phyloP scores from a whole-genome alignment of 2,797 vertebrate genomes.

The Mus spretus region DNA sequence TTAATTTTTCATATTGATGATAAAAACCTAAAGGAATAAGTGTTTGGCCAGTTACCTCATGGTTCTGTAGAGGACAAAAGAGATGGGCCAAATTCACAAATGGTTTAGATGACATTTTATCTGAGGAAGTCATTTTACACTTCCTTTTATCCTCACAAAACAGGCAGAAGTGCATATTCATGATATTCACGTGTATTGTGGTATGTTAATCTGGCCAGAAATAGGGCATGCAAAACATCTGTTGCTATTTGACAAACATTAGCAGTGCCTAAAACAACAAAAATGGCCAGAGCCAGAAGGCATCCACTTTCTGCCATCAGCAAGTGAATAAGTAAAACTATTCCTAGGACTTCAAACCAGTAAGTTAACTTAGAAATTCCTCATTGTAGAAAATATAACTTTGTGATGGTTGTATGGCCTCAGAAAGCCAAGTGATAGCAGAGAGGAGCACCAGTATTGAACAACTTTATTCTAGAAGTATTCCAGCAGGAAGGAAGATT shows the following conservation, averaged over 20 bases:
- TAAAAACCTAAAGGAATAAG: slow-evolving; percentile 14
- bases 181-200: background rate
- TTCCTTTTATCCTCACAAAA: background rate
- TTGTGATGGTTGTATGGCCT: background rate
- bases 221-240: background rate
- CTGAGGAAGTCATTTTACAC: background rate
- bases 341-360: slow-evolving; percentile 57
- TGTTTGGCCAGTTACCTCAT: slow-evolving; percentile 2
- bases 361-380: background rate
- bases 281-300: background rate
- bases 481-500: background rate
- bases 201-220: background rate
- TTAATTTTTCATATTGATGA: slow-evolving; percentile 44
- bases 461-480: background rate
- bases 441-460: background rate
- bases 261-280: slow-evolving; percentile 39
- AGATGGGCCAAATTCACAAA: background rate
- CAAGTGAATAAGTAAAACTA: slow-evolving; percentile 48
- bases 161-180: background rate
- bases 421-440: slow-evolving; percentile 1
- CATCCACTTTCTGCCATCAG: slow-evolving; percentile 48
- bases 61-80: background rate
- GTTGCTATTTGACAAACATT: slow-evolving; percentile 9
- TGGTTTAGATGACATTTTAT: slow-evolving; percentile 1
- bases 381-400: rapidly evolving